These are phyloP conservation scores for Platycnemis pennipes DNA, from an alignment of 2,888 invertebrate species.

Conservation along the genomic window DNA sequence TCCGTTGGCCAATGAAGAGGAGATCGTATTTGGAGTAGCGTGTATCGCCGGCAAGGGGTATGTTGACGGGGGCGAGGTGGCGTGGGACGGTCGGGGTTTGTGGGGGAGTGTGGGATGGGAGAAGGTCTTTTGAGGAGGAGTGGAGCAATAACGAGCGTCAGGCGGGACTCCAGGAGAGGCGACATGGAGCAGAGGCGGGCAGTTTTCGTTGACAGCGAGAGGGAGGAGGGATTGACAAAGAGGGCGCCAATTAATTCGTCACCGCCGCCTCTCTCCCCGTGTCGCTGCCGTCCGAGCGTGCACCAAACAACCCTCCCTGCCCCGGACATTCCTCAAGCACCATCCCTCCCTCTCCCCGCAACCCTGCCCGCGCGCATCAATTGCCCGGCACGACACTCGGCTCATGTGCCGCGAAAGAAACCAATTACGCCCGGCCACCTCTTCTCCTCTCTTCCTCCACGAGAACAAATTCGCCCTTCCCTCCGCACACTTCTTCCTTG, in stretches of 20 bases:
- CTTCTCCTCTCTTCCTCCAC: neutral
- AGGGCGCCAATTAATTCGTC: constrained; percentile 44
- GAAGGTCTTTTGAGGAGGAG: neutral
- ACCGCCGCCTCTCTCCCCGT: neutral
- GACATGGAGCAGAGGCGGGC: neutral
- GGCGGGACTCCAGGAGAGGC: neutral
- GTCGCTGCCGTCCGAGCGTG: neutral
- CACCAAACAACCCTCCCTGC: neutral
- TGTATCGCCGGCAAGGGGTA: neutral
- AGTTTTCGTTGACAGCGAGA: constrained; percentile 49
- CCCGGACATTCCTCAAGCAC: neutral
- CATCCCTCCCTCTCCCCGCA: neutral
- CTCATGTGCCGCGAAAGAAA: neutral
- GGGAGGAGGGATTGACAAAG: neutral
- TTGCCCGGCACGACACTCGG: constrained; percentile 13
- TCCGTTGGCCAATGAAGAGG: neutral
- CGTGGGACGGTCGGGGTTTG: neutral
- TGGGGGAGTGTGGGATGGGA: too few relatives aligned
- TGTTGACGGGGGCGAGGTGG: neutral
- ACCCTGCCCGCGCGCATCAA: neutral
- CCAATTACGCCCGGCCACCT: neutral
- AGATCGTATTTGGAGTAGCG: neutral
- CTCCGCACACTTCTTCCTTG: neutral
- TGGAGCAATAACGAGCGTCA: constrained; percentile 19
- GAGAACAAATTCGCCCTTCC: neutral